Evolutionary conservation across 2,113 vertebrate genomes (phyloP), one percentile per base, ranked within the genome.

Genomic region (Osmerus eperlanus): DNA sequence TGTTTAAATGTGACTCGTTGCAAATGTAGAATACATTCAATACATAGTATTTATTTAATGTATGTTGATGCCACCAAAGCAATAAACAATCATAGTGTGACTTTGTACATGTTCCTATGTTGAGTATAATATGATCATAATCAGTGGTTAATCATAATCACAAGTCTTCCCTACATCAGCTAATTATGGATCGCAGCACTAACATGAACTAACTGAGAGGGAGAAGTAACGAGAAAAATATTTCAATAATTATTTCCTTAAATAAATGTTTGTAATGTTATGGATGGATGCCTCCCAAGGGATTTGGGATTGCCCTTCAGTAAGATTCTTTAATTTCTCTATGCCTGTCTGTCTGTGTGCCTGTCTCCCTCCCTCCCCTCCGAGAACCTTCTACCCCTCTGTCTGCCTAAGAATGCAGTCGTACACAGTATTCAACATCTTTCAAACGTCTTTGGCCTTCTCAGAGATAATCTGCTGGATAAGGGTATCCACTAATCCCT

Each of bases 361-460:
- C 21, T 0, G 52, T 65, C 74, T 65, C 68, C 32, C 18, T 71
- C 65, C 69, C 70, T 67, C 68, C 55, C 61, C 75, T 74, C 3
- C 23, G 66, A 60, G 69, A 74, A 62, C 51, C 21, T 21, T 67
- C 70, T 65, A 19, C 62, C 25, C 12, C n/a, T 53, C 65, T 56
- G 32, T 32, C 72, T 77, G 65, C 61, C 60, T 68, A 61, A n/a
- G 52, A 53, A 62, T n/a, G 23, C 5, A 47, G 63, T 36, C 65
- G 19, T 19, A 19, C 25, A 16, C 12, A 74, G 63, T 75, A 55
- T 60, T 69, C 72, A 76, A 84, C 77, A 76, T 73, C 60, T 70
- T 83, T 19, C 78, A 67, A 70, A 11, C 51, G 71, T 78, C 78
- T 84, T 84, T 85, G 86, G 86, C 82, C 86, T 85, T 85, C 79